Evolutionary conservation across 2,797 vertebrate species (phyloP).

Genomic region (Urocyon cinereoargenteus): DNA sequence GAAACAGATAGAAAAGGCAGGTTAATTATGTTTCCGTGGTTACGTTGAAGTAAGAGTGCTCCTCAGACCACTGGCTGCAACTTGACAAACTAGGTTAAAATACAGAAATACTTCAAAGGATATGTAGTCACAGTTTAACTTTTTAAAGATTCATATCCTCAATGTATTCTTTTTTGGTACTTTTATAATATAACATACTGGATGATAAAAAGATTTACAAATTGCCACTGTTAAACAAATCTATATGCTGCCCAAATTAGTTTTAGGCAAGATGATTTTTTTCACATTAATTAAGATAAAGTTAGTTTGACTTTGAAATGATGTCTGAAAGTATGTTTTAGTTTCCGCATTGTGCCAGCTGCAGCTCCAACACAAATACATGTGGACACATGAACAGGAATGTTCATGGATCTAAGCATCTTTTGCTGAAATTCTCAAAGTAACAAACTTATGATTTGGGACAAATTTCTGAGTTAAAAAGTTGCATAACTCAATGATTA

Average conservation of each 20-base stretch:
- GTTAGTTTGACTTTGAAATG: not conserved
- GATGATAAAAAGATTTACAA: not conserved
- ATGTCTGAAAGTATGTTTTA: not conserved
- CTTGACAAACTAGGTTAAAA: not conserved
- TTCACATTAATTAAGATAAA: not conserved
- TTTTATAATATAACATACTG: not conserved
- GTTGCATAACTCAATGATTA: not conserved
- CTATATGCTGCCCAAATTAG: not conserved
- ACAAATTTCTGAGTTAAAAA: not conserved
- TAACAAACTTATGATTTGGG: not conserved
- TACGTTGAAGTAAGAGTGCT: not conserved
- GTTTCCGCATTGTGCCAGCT: not conserved
- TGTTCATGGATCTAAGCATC: not conserved
- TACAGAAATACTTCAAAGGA: not conserved
- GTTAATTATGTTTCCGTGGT: not conserved
- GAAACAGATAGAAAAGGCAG: not conserved
- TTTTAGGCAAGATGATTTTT: conserved; percentile 17
- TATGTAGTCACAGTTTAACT: not conserved
- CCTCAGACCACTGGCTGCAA: not conserved
- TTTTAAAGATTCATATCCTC: not conserved
- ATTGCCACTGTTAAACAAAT: not conserved
- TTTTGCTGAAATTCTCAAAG: not conserved
- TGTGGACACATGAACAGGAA: not conserved
- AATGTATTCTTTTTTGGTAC: not conserved
- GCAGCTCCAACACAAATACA: not conserved